Base-by-base conservation (phyloP, 2,888 invertebrate genomes). In the Epirrhoe tristata region DNA sequence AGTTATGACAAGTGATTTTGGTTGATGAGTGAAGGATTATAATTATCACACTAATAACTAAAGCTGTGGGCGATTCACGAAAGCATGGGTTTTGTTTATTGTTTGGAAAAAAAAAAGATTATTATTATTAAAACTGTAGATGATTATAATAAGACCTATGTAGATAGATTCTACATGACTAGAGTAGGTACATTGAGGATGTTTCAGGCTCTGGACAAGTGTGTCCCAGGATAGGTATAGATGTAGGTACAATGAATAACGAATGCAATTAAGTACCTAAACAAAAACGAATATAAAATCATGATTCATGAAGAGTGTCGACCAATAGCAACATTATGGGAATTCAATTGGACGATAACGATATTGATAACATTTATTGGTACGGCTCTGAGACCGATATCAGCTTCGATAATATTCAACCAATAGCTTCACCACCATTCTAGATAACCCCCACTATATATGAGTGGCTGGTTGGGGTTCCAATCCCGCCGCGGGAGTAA, bases 1-100 rank as follows among this genome's bases (percentile, higher is more conserved):
- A 48, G 51, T 59, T 61, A 31, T 60, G 63, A 60, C 63, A 58
- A 48, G 63, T 63, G 63, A 63, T 67, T 36, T 39, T 16, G 34
- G n/a, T 31, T 60, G 58, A 66, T 52, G 58, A 36, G 53, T 48
- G 56, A 46, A 43, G 57, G 53, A 60, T 53, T 59, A 58, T 60
- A 63, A 67, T 63, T 50, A 63, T 46, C 58, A 52, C 43, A 50
- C 32, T 52, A 43, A 58, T 43, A 36, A 16, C 36, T 43, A 5
- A 1, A 17, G 59, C 46, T 10, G 67, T 39, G 31, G 60, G 63
- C 57, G 53, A 53, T 53, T 10, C 31, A 16, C 16, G 50, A 52
- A 17, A 58, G n/a, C 1, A 31, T 14, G n/a, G n/a, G 54, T 54
- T 43, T 16, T 0, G 14, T 39, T 24, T 24, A 12, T 6, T 48